Conservation (phyloP, 2,888 invertebrate genomes). For the Caenorhabditis japonica region DNA sequence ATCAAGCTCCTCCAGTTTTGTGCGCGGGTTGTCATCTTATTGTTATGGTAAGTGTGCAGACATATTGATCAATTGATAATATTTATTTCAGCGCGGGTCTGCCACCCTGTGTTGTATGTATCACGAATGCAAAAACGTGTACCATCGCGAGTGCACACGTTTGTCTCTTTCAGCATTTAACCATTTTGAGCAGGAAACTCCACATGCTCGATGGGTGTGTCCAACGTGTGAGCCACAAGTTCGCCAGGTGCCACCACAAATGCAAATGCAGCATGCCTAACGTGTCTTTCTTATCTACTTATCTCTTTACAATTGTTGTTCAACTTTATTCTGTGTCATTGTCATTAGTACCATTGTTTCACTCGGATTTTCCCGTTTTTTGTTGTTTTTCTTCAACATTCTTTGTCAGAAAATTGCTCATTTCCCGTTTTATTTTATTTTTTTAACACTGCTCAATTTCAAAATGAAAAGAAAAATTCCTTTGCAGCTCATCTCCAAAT, state of each 20-base stretch:
- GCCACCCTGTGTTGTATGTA: constrained; percentile 47
- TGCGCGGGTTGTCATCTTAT: constrained; percentile 37
- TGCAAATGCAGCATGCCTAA: constrained; percentile 22
- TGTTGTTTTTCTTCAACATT: too few relatives aligned
- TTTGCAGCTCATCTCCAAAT: too few relatives aligned
- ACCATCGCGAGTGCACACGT: constrained; percentile 41
- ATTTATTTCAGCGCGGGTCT: constrained; percentile 39
- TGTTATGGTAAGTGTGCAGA: constrained; percentile 16
- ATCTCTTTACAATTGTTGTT: too few relatives aligned
- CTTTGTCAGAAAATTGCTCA: too few relatives aligned
- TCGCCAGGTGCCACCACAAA: constrained; percentile 8
- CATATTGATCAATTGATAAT: background rate
- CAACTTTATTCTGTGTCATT: too few relatives aligned
- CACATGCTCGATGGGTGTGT: constrained; percentile 34
- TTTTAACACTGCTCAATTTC: too few relatives aligned
- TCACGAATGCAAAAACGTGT: constrained; percentile 48
- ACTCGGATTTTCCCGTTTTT: too few relatives aligned
- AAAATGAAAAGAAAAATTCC: too few relatives aligned
- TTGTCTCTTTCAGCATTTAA: constrained; percentile 10
- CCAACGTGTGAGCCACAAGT: constrained; percentile 33
- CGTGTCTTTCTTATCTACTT: too few relatives aligned
- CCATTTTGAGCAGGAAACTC: constrained; percentile 4
- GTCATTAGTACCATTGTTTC: too few relatives aligned
- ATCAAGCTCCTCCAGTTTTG: constrained; percentile 3
- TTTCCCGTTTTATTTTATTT: too few relatives aligned